phyloP scores from a whole-genome alignment of 2,888 invertebrate species.

The Drosophila longiperda region DNA sequence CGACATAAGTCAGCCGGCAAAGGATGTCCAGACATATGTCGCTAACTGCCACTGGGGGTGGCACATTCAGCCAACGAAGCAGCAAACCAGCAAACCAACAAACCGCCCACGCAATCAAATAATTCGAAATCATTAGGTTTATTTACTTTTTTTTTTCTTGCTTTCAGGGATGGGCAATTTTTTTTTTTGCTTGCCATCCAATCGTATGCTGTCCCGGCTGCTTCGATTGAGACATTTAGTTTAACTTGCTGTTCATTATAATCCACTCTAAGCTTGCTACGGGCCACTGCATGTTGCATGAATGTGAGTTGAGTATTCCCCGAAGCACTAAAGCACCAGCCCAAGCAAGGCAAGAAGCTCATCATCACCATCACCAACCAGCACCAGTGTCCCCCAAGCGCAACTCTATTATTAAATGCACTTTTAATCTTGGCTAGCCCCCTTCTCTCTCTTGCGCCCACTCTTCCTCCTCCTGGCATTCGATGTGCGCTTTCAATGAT shows the following conservation, averaged over 20 bases:
- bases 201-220: constrained; percentile 30
- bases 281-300: constrained; percentile 52
- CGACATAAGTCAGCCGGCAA: constrained; percentile 81
- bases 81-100: constrained; percentile 42
- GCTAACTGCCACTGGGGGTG: constrained; percentile 61
- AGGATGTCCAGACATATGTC: constrained; percentile 82
- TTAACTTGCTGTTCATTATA: constrained; percentile 81
- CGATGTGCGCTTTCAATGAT: constrained; percentile 70
- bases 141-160: constrained; percentile 11
- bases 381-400: constrained; percentile 29
- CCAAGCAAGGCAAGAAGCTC: constrained; percentile 11
- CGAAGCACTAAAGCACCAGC: constrained; percentile 59
- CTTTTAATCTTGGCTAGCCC: constrained; percentile 82
- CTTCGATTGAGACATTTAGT: constrained; percentile 77
- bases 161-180: constrained; percentile 35
- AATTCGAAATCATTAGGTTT: constrained; percentile 82
- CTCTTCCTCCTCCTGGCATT: constrained; percentile 3
- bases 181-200: constrained; percentile 20
- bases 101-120: constrained; percentile 84
- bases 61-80: constrained; percentile 26
- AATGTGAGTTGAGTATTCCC: constrained; percentile 66
- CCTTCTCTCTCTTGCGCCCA: neutral
- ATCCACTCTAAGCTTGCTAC: constrained; percentile 67
- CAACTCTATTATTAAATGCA: constrained; percentile 83
- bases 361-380: constrained; percentile 16